phyloP scores from a whole-genome alignment of 1,140 invertebrate genomes.

The Druon quercuslanigerum region DNA sequence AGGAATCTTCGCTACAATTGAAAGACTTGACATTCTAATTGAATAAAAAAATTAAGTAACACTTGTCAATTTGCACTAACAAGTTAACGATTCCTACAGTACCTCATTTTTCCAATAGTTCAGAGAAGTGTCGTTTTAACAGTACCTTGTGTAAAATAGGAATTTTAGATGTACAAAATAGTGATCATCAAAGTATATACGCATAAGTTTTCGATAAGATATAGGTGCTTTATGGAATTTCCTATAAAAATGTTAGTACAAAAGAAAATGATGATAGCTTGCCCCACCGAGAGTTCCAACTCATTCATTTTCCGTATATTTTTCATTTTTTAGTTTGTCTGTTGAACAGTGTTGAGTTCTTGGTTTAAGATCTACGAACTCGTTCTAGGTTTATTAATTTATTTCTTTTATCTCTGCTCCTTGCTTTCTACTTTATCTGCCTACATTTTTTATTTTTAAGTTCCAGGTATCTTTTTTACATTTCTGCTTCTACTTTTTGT shows the following conservation, averaged over 20 bases:
- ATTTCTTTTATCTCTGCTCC: not conserved
- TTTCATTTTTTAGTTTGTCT: not conserved
- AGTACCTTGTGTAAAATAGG: not conserved
- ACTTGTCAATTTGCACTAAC: conserved; percentile 17
- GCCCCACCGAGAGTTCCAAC: not conserved
- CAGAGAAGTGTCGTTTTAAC: conserved; percentile 3
- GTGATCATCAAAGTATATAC: conserved; percentile 1
- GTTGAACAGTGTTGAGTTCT: not conserved
- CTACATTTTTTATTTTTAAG: not conserved
- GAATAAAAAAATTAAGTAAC: conserved; percentile 13
- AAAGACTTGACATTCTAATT: not conserved
- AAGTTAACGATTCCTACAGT: conserved; percentile 17
- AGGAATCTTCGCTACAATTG: conserved; percentile 23
- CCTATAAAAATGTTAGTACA: conserved; percentile 10
- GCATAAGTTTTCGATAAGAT: not conserved
- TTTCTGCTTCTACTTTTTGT: conserved; percentile 7
- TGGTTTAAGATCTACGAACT: not conserved
- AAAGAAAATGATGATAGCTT: not conserved
- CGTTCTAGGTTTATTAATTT: not conserved
- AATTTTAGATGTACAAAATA: conserved; percentile 10
- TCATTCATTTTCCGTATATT: not conserved
- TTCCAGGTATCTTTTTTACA: not conserved
- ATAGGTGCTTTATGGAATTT: conserved; percentile 11
- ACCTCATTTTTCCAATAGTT: conserved; percentile 14
- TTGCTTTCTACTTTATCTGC: not conserved